Conservation (phyloP, 2,797 vertebrate species). For the Liasis olivaceus region DNA sequence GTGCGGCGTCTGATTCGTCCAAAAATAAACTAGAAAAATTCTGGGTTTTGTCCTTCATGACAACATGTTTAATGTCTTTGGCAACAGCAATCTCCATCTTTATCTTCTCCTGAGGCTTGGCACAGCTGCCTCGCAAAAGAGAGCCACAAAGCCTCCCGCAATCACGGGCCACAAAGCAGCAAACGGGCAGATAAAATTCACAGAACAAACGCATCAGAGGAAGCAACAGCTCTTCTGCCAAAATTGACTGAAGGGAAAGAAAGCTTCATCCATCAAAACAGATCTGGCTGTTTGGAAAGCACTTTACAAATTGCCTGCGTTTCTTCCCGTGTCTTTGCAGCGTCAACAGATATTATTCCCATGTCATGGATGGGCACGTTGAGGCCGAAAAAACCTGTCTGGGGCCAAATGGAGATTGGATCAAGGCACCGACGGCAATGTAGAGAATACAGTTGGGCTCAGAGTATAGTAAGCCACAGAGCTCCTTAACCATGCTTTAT, state of each 20-base stretch:
- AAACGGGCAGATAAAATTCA: neutral
- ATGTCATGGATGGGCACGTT: neutral
- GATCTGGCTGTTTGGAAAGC: too few species aligned
- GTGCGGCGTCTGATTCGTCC: neutral
- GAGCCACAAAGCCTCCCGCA: neutral
- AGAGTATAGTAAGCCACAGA: neutral
- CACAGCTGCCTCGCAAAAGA: constrained; percentile 30
- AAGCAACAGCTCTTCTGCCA: neutral
- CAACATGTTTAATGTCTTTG: neutral
- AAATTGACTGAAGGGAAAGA: constrained; percentile 18
- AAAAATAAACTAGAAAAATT: constrained; percentile 28
- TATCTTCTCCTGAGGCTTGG: constrained; percentile 30
- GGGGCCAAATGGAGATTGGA: neutral
- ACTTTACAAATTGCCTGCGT: neutral
- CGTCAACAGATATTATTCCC: neutral
- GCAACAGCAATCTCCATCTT: constrained; percentile 25
- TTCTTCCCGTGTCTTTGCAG: neutral
- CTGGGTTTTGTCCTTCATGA: neutral
- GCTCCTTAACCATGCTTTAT: neutral
- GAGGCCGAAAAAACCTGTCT: neutral
- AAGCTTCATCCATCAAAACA: neutral
- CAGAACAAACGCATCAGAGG: constrained; percentile 19
- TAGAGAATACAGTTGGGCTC: neutral
- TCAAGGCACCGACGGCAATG: neutral
- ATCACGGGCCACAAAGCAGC: neutral